Conservation (phyloP, 2,888 invertebrate species). For the Deroplatys truncata region DNA sequence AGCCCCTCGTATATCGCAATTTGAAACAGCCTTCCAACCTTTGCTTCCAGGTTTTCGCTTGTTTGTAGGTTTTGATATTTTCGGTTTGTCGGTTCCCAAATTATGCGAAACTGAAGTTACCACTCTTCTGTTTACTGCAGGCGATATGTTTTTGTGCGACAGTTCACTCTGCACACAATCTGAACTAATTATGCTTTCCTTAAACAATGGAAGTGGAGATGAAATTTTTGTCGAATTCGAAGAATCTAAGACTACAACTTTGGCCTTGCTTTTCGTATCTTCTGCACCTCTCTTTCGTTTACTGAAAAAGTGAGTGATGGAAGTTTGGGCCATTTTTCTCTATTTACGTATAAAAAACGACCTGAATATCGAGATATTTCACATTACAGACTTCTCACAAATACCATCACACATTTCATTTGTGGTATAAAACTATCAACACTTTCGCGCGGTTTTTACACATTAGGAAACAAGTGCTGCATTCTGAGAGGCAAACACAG, state of each 20-base stretch:
- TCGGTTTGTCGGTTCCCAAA: no score
- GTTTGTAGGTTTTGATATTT: neutral
- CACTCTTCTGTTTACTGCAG: neutral
- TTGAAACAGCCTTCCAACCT: neutral
- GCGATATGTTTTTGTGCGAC: neutral
- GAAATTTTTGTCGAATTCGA: neutral
- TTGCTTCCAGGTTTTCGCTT: neutral
- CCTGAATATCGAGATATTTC: neutral
- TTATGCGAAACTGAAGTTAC: no score
- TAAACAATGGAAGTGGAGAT: neutral
- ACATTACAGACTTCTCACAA: neutral
- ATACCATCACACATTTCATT: no score
- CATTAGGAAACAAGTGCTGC: neutral
- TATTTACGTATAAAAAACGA: neutral
- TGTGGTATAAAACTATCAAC: neutral
- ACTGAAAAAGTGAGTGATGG: slow-evolving; percentile 70
- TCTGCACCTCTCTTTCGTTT: slow-evolving; percentile 70
- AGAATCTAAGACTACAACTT: slow-evolving; percentile 46
- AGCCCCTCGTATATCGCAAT: neutral
- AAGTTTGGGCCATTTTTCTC: slow-evolving; percentile 66
- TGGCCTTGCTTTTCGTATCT: slow-evolving; percentile 55
- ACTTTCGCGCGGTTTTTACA: neutral
- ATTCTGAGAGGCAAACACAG: neutral
- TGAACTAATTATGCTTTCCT: neutral
- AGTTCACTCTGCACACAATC: neutral